Evolutionary conservation across 2,113 vertebrate genomes (phyloP).

Genomic region (Phalacrocorax brasilianus): DNA sequence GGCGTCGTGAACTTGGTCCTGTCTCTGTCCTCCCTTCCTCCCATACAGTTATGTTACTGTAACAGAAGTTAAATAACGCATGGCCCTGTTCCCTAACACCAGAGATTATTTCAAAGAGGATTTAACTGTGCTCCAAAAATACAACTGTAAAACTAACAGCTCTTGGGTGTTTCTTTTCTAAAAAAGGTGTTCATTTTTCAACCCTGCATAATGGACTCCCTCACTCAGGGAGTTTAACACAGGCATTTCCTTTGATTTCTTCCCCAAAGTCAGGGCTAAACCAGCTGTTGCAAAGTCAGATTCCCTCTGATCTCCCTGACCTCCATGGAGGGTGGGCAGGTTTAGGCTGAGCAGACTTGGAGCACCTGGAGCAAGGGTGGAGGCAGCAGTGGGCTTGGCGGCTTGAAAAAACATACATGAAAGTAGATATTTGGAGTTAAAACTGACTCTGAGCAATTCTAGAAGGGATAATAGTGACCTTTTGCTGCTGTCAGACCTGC

Average conservation of each 20-base stretch:
- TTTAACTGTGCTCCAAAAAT: slow-evolving; percentile 59
- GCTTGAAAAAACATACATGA: neutral
- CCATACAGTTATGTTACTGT: neutral
- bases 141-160: slow-evolving; percentile 21
- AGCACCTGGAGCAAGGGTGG: neutral
- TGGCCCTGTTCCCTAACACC: slow-evolving; percentile 23
- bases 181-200: neutral
- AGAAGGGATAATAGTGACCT: neutral
- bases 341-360: neutral
- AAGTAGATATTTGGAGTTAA: neutral
- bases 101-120: neutral
- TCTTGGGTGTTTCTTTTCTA: neutral
- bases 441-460: neutral
- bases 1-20: neutral
- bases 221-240: neutral
- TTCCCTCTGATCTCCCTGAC: neutral
- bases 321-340: neutral
- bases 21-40: neutral
- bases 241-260: neutral
- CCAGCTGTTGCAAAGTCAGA: neutral
- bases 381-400: neutral
- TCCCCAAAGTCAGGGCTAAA: neutral
- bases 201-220: neutral
- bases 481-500: neutral
- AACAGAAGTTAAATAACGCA: slow-evolving; percentile 27